Conservation (phyloP, 2,888 invertebrate genomes). For the Dryobotodes eremita region DNA sequence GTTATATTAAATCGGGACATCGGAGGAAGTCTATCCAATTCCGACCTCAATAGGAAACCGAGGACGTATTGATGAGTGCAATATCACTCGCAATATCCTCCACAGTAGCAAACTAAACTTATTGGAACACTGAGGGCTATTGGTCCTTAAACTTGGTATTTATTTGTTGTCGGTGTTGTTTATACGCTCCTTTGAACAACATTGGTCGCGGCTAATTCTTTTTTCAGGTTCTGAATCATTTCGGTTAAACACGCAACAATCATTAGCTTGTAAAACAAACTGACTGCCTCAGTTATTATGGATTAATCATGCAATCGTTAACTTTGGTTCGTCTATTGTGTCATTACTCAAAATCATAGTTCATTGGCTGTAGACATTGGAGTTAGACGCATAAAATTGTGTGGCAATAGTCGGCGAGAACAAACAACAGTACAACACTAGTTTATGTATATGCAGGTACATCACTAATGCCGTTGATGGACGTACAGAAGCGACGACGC, state of each 20-base stretch:
- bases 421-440: conserved; percentile 46
- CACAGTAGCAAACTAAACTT: conserved; percentile 32
- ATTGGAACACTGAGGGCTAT: conserved; percentile 26
- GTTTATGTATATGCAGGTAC: conserved; percentile 44
- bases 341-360: conserved; percentile 72
- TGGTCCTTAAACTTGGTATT: background rate
- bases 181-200: conserved; percentile 37
- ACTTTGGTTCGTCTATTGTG: conserved; percentile 66
- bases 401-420: conserved; percentile 58
- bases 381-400: conserved; percentile 28
- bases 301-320: conserved; percentile 74
- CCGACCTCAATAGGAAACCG: conserved; percentile 68
- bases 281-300: conserved; percentile 75
- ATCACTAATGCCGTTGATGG: conserved; percentile 69
- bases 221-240: conserved; percentile 52
- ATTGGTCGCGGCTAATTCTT: conserved; percentile 43
- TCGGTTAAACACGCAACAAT: conserved; percentile 70
- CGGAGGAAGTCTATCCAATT: conserved; percentile 65
- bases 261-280: conserved; percentile 72
- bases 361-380: conserved; percentile 56
- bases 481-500: conserved; percentile 80
- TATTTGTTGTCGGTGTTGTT: conserved; percentile 37
- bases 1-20: conserved; percentile 61
- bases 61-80: conserved; percentile 68
- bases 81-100: conserved; percentile 71